Evolutionary conservation across 1,140 invertebrate genomes (phyloP).

Genomic region (Papilio aristodemus): DNA sequence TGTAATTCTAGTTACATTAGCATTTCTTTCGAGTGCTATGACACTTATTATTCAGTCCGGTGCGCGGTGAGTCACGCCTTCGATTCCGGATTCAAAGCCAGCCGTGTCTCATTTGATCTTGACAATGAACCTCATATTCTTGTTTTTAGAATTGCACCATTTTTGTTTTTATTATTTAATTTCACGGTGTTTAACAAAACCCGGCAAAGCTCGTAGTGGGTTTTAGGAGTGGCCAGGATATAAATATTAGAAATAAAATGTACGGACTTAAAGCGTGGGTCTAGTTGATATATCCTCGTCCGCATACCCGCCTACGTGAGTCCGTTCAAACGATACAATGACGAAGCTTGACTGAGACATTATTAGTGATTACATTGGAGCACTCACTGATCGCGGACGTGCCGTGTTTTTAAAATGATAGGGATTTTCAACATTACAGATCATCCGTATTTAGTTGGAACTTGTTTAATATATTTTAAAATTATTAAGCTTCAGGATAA

Average conservation of each 20-base stretch:
- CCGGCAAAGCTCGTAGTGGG: too few relatives aligned
- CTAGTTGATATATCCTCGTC: neutral
- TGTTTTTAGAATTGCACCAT: neutral
- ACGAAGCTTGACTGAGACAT: too few relatives aligned
- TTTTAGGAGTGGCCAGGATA: too few relatives aligned
- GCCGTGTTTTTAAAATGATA: neutral
- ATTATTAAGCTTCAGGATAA: too few relatives aligned
- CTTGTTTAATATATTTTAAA: too few relatives aligned
- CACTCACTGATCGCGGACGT: neutral
- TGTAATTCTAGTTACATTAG: too few relatives aligned
- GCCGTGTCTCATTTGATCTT: constrained; percentile 8
- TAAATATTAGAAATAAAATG: too few relatives aligned
- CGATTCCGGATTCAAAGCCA: neutral
- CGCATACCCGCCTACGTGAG: neutral
- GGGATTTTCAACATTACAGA: neutral
- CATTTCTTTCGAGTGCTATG: too few relatives aligned
- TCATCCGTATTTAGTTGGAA: neutral
- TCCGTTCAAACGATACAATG: neutral
- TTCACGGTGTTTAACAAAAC: too few relatives aligned
- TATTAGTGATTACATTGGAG: neutral
- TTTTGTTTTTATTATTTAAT: neutral
- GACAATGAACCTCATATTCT: neutral
- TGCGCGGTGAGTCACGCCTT: too few relatives aligned
- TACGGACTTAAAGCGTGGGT: neutral
- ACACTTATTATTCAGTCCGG: too few relatives aligned